These are phyloP conservation scores for Acrocephalus scirpaceus DNA, from an alignment of 2,797 vertebrate genomes.

Conservation along the genomic window DNA sequence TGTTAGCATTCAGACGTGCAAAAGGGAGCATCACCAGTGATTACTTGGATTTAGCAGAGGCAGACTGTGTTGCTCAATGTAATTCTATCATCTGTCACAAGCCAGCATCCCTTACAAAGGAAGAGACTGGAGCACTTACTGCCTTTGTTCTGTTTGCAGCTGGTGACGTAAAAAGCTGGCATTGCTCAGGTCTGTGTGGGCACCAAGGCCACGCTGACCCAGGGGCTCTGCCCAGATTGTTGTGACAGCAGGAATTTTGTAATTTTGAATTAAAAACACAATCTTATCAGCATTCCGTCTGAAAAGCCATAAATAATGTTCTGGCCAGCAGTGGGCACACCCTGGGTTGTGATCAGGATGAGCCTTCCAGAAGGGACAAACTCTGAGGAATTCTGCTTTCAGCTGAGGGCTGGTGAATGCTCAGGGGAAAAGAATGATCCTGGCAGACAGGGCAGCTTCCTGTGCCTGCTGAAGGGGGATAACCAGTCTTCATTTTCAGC, in stretches of 20 bases:
- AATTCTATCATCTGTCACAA: slow-evolving; percentile 43
- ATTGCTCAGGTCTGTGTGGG: background rate
- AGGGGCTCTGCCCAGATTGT: background rate
- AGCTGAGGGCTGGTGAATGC: background rate
- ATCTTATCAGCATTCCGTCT: background rate
- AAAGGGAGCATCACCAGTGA: background rate
- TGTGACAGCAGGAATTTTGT: background rate
- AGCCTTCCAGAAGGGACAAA: background rate
- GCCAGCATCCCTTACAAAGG: background rate
- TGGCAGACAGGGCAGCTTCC: background rate
- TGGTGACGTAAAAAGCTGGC: background rate
- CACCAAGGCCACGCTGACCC: background rate
- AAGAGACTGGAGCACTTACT: background rate
- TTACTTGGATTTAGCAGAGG: background rate
- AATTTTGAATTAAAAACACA: background rate
- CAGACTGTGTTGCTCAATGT: slow-evolving; percentile 27
- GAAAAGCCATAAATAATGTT: background rate
- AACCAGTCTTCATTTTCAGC: background rate
- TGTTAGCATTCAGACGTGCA: background rate
- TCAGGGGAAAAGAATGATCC: background rate
- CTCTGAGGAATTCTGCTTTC: background rate
- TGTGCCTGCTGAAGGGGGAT: background rate
- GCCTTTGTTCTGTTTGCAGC: background rate
- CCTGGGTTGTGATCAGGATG: background rate
- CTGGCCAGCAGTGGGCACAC: background rate